Evolutionary conservation across 2,113 vertebrate genomes (phyloP).

Genomic region (Pica pica): DNA sequence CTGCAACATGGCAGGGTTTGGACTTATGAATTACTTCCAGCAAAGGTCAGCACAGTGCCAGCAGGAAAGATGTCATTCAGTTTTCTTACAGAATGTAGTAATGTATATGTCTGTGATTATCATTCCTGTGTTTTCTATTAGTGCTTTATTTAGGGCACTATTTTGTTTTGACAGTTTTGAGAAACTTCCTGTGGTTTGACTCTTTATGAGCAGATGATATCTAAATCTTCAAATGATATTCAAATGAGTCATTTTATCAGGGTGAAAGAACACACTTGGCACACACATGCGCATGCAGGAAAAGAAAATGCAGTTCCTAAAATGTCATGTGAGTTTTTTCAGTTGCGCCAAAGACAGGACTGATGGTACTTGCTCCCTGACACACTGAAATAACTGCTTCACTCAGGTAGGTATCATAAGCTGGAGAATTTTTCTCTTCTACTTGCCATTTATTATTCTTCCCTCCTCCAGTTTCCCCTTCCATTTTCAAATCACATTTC

Average conservation of each 20-base stretch:
- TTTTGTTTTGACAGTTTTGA: neutral
- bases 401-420: neutral
- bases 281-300: neutral
- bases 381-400: neutral
- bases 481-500: neutral
- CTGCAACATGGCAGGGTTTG: neutral
- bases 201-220: neutral
- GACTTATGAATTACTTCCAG: neutral
- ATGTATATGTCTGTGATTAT: neutral
- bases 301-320: slow-evolving; percentile 17
- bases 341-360: neutral
- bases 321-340: neutral
- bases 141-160: neutral
- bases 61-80: neutral
- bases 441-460: neutral
- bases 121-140: neutral
- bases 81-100: neutral
- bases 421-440: neutral
- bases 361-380: neutral
- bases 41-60: neutral
- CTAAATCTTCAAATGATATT: neutral
- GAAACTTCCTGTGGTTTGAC: neutral
- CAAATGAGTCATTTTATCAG: neutral
- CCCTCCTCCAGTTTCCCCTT: neutral
- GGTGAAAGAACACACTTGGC: neutral